A percentile compares a stretch with the other conserved stretches of the same genome.
Conservation (phyloP, 2,113 vertebrate species). For the Bufo gargarizans region DNA sequence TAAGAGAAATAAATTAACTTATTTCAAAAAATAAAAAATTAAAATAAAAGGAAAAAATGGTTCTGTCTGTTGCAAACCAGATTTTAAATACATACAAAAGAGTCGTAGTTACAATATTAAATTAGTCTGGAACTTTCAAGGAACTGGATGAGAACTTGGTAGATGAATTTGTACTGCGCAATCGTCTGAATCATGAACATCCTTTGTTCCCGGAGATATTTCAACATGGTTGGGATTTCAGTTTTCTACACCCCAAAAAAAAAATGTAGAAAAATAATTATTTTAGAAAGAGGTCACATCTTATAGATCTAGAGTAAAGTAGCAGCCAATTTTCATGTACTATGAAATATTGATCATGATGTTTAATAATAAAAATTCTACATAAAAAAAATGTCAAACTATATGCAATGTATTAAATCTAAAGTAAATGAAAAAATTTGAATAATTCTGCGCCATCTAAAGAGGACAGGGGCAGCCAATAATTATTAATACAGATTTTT, state of each 20-base stretch:
- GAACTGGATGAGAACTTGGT: constrained; percentile 93
- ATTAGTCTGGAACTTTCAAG: constrained; percentile 93
- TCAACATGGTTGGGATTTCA: constrained; percentile 89
- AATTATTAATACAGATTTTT: too few relatives aligned
- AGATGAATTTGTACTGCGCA: constrained; percentile 93
- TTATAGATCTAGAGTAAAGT: neutral
- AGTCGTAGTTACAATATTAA: constrained; percentile 61
- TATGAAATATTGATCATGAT: too few relatives aligned
- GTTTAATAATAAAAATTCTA: too few relatives aligned
- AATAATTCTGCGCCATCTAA: too few relatives aligned
- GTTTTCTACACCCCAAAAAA: constrained; percentile 76
- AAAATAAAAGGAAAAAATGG: neutral
- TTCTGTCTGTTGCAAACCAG: neutral
- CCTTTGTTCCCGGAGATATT: constrained; percentile 85
- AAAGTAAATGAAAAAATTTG: too few relatives aligned
- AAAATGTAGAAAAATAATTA: neutral
- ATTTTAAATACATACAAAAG: neutral
- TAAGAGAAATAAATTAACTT: constrained; percentile 51
- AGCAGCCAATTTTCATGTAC: neutral
- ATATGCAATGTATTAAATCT: too few relatives aligned
- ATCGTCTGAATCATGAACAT: constrained; percentile 97
- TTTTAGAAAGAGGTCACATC: too few relatives aligned
- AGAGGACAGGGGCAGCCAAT: too few relatives aligned
- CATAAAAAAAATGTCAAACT: too few relatives aligned
- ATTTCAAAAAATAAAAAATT: constrained; percentile 23